Percentiles rank a stretch among this genome's conserved stretches.
Conservation (phyloP, 2,797 vertebrate genomes). For the Gallirallus australis region DNA sequence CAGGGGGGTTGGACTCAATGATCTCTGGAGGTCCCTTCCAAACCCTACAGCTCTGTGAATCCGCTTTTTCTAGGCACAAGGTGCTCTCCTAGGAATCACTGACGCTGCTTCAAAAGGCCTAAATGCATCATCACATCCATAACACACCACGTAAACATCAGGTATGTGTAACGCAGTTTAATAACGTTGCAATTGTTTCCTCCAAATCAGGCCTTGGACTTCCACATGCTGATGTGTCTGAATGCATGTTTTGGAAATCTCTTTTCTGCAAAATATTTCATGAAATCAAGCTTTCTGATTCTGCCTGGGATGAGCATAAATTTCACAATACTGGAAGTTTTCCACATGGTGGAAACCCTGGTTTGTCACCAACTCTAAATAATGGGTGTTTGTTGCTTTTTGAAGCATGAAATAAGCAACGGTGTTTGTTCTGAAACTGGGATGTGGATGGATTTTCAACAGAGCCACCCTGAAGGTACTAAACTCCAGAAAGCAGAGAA, state of each 20-base stretch:
- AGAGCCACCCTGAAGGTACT: slow-evolving; percentile 43
- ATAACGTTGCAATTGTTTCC: background rate
- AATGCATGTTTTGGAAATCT: background rate
- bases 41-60: too few relatives aligned
- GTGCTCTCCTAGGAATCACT: background rate
- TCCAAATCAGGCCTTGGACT: background rate
- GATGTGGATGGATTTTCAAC: slow-evolving; percentile 60
- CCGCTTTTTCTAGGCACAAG: background rate
- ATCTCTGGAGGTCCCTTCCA: too few relatives aligned
- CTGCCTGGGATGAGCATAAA: background rate
- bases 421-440: slow-evolving; percentile 25
- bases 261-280: background rate
- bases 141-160: fast-evolving
- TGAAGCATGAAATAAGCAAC: slow-evolving; percentile 54
- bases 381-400: slow-evolving; percentile 65
- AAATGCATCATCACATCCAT: background rate
- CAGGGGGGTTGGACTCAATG: too few relatives aligned
- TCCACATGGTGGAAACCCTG: slow-evolving; percentile 19
- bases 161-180: background rate
- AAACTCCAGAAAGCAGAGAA: slow-evolving; percentile 24
- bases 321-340: slow-evolving; percentile 26
- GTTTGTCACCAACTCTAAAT: slow-evolving; percentile 37
- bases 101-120: fast-evolving
- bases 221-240: background rate
- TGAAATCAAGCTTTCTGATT: background rate